Evolutionary conservation across 53 echinoderm and acorn worm genomes (phyloP), one percentile per base, ranked within the genome.

Genomic region (Holothuria scabra): DNA sequence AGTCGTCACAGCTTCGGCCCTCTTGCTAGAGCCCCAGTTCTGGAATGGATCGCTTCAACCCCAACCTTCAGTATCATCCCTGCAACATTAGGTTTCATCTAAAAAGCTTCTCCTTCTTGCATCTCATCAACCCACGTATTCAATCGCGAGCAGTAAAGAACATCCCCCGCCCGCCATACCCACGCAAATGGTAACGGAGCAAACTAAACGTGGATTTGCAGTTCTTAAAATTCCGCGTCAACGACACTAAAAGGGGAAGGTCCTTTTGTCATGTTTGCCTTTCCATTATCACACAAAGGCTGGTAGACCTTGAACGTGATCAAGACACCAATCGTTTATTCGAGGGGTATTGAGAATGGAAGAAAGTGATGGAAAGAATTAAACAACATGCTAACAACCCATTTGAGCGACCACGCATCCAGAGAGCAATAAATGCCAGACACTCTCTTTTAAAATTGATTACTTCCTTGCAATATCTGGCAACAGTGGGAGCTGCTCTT

Each of bases 281-380:
- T n/a, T n/a, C n/a, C n/a, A n/a, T n/a, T n/a, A 70, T 41, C 71
- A 70, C 71, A 70, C 71, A 35, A 34, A 21, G 41, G 21, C 71
- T 70, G 6, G 12, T 70, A 41, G 14, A 38, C 71, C 71, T 70
- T 35, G 46, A 70, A 70, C 71, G 71, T 35, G 46, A 68, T 37
- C 65, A 84, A 14, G 68, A 70, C 49, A 66, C 65, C 57, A 57
- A 41, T 32, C 71, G 70, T 59, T 52, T 84, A 44, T 44, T 49
- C 65, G 56, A 66, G 44, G 84, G 84, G 28, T 84, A 71, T 84
- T 55, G 32, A 25, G 71, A 84, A 49, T 84, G 84, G 84, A 56
- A 68, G 68, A 84, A 84, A 55, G 38, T 71, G 20, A 84, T 55
- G 56, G 84, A 84, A 71, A 84, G 71, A 34, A 71, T 55, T 25